These are phyloP conservation scores for Heliconius nattereri DNA, from an alignment of 1,140 invertebrate species.

Conservation along the genomic window DNA sequence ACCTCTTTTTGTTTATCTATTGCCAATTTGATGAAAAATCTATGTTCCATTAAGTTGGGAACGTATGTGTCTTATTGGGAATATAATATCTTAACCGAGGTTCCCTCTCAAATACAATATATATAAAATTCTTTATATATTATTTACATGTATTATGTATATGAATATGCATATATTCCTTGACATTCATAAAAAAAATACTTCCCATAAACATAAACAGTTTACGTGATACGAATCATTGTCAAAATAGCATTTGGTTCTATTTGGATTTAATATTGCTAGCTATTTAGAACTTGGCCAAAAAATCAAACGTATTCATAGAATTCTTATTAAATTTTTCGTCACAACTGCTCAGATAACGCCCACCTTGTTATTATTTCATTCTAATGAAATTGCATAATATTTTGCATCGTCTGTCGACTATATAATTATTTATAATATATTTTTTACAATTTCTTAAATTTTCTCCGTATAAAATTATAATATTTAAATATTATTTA, in stretches of 20 bases:
- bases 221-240: not conserved
- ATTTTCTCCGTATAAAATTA: too few relatives aligned
- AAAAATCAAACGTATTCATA: not conserved
- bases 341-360: not conserved
- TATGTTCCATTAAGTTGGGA: too few relatives aligned
- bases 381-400: too few relatives aligned
- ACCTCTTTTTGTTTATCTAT: too few relatives aligned
- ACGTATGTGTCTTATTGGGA: not conserved
- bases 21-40: too few relatives aligned
- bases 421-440: too few relatives aligned
- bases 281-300: not conserved
- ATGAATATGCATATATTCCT: not conserved
- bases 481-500: too few relatives aligned
- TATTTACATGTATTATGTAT: not conserved
- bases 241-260: not conserved
- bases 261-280: not conserved
- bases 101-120: too few relatives aligned
- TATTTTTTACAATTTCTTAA: too few relatives aligned
- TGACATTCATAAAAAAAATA: not conserved
- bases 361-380: too few relatives aligned
- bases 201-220: not conserved
- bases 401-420: too few relatives aligned
- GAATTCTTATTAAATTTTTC: not conserved
- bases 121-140: too few relatives aligned
- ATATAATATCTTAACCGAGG: not conserved